Conservation (phyloP, 2,113 vertebrate genomes). For the Vireo altiloquus region DNA sequence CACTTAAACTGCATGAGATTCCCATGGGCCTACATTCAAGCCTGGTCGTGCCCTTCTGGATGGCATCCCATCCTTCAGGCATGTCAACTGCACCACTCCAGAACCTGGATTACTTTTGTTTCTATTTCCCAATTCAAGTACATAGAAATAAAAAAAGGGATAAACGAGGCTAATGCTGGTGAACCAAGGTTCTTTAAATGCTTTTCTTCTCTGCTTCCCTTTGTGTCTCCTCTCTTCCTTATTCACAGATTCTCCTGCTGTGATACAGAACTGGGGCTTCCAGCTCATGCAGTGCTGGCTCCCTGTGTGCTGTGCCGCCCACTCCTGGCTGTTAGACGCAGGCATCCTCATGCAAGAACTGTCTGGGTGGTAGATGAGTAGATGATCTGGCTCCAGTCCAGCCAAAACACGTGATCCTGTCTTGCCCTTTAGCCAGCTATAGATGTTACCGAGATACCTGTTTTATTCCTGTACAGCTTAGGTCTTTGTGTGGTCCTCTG, state of each 20-base stretch:
- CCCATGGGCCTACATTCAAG: fast-evolving
- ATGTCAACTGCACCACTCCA: not conserved
- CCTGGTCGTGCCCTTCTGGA: not conserved
- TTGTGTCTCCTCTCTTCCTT: not conserved
- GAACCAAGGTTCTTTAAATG: not conserved
- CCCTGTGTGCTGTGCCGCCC: not conserved
- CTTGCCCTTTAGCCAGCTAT: not conserved
- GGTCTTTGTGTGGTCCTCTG: not conserved
- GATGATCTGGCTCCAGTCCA: not conserved
- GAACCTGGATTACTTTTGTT: not conserved
- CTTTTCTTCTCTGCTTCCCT: not conserved
- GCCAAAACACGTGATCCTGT: not conserved
- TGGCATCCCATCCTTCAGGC: not conserved
- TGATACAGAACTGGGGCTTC: not conserved
- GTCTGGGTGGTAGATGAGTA: not conserved
- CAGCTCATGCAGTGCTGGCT: not conserved
- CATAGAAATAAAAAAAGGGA: not conserved
- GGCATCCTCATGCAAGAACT: not conserved
- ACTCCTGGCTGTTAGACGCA: not conserved
- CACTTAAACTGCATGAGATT: not conserved
- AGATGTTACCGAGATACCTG: not conserved
- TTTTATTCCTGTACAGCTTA: not conserved
- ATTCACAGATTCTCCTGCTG: not conserved
- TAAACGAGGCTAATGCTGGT: not conserved
- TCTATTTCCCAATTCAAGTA: not conserved